Evolutionary conservation across 2,888 invertebrate genomes (phyloP).

Genomic region (Clivina fossor): DNA sequence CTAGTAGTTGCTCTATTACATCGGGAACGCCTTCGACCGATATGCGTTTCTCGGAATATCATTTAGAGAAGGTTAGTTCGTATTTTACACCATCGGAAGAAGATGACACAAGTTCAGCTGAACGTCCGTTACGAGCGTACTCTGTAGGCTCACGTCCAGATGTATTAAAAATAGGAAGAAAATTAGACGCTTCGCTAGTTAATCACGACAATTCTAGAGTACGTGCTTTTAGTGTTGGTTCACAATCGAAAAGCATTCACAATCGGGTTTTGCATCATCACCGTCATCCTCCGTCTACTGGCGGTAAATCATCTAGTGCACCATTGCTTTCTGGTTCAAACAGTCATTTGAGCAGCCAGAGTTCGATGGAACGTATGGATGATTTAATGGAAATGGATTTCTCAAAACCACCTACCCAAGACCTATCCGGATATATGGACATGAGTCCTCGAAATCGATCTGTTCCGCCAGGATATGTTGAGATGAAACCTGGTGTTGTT

Average conservation of each 20-base stretch:
- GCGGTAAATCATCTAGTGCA: conserved; percentile 68
- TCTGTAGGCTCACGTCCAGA: conserved; percentile 83
- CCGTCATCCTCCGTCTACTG: conserved; percentile 42
- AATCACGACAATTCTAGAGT: conserved; percentile 56
- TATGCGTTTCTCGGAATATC: conserved; percentile 73
- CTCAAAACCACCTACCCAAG: conserved; percentile 52
- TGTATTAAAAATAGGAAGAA: conserved; percentile 56
- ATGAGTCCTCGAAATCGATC: conserved; percentile 56
- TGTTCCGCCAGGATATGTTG: conserved; percentile 50
- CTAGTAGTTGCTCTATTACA: conserved; percentile 73
- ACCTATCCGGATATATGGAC: conserved; percentile 61
- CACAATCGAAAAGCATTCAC: conserved; percentile 56
- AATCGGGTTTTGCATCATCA: conserved; percentile 47
- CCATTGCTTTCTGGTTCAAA: conserved; percentile 62
- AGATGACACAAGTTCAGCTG: conserved; percentile 56
- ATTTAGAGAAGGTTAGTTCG: conserved; percentile 77
- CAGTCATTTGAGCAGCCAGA: conserved; percentile 52
- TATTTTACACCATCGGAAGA: conserved; percentile 68
- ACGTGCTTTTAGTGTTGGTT: conserved; percentile 78
- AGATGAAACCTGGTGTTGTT: conserved; percentile 52
- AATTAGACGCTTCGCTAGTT: conserved; percentile 43
- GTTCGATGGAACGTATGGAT: conserved; percentile 66
- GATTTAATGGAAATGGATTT: conserved; percentile 85
- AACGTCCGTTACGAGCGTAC: conserved; percentile 74
- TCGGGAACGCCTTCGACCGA: conserved; percentile 83